A percentile compares a stretch with the other conserved stretches of the same genome.
Evolutionary conservation across 23 tunicate genomes (phyloP).

Genomic region (Oikopleura vanhoeffeni): DNA sequence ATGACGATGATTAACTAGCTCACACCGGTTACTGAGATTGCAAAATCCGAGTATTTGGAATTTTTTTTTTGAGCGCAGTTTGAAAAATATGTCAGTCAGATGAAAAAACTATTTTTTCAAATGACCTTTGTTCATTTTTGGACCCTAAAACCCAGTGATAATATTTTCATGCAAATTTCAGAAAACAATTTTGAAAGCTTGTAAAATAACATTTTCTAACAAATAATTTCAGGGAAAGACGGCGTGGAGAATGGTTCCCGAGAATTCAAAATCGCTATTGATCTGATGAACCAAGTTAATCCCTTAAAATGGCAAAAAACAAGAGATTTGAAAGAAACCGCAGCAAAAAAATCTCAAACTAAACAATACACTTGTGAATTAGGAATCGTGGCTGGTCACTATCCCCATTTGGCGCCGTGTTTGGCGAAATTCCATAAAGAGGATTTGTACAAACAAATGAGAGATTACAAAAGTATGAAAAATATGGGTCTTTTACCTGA

Average conservation of each 20-base stretch:
- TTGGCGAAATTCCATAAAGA: background rate
- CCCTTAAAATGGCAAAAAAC: background rate
- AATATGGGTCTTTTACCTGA: background rate
- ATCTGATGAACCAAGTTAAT: background rate
- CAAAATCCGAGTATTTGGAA: no score
- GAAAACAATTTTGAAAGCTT: no score
- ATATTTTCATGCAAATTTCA: no score
- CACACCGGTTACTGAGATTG: no score
- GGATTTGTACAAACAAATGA: background rate
- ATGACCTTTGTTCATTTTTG: no score
- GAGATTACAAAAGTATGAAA: background rate
- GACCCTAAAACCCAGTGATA: no score
- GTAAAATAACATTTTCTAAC: background rate
- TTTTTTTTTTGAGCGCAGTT: no score
- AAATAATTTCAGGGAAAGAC: background rate
- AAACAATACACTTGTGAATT: constrained; percentile 8
- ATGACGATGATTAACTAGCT: no score
- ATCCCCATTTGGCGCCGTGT: constrained; percentile 2
- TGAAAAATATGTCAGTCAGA: background rate
- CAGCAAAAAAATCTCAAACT: background rate
- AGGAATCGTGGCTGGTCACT: background rate
- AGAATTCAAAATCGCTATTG: constrained; percentile 6
- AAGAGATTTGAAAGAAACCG: background rate
- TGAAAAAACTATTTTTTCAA: no score
- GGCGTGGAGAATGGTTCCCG: background rate